Evolutionary conservation across 92 coral and sea anemone genomes (phyloP).

Genomic region (Virgularia gustaviana): DNA sequence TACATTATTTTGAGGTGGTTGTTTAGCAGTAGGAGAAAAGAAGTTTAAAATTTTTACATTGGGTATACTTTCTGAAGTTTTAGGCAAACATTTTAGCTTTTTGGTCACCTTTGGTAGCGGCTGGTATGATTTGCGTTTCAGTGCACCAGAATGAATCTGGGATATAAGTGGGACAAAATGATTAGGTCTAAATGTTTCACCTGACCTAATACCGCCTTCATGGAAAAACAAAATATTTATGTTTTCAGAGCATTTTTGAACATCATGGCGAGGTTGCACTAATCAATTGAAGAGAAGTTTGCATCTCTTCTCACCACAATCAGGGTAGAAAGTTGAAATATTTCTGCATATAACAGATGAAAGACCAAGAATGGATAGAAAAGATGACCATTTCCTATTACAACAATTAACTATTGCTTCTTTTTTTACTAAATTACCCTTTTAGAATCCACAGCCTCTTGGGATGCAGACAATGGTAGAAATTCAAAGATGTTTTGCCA

Average conservation of each 20-base stretch:
- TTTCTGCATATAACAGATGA: slow-evolving; percentile 8
- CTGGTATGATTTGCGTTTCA: neutral
- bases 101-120: neutral
- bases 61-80: neutral
- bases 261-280: neutral
- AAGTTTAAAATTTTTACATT: neutral
- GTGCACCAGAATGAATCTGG: neutral
- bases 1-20: neutral
- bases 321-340: slow-evolving; percentile 9
- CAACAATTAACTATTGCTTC: neutral
- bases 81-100: neutral
- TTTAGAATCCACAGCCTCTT: neutral
- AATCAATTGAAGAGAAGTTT: neutral
- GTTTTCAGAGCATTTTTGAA: neutral
- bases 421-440: slow-evolving; percentile 1
- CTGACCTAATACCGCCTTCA: neutral
- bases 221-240: neutral
- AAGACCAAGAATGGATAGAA: slow-evolving; percentile 4
- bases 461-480: slow-evolving; percentile 5
- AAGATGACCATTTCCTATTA: slow-evolving; percentile 7
- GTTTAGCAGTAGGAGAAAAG: neutral
- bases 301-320: neutral
- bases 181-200: neutral
- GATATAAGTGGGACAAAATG: slow-evolving; percentile 11
- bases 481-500: neutral